phyloP scores from a whole-genome alignment of 2,113 vertebrate species.

The Solea senegalensis region DNA sequence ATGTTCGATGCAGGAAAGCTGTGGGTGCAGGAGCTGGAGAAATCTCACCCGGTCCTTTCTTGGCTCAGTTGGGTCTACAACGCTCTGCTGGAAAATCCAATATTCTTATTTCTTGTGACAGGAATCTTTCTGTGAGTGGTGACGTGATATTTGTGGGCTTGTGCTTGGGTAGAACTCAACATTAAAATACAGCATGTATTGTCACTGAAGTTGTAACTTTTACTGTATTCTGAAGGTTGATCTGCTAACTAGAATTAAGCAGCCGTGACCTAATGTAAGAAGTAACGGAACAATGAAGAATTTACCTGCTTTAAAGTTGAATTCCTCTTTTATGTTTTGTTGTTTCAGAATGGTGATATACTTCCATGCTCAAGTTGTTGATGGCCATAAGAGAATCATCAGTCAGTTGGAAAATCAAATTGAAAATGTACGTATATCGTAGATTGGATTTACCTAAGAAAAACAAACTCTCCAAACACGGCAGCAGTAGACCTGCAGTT shows the following conservation, averaged over 20 bases:
- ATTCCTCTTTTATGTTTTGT: neutral
- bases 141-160: too few relatives aligned
- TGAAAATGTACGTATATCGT: constrained; percentile 76
- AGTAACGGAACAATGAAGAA: neutral
- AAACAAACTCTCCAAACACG: too few relatives aligned
- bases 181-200: neutral
- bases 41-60: constrained; percentile 53
- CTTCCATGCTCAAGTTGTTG: constrained; percentile 85
- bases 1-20: constrained; percentile 81
- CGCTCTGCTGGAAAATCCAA: constrained; percentile 82
- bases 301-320: neutral
- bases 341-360: constrained; percentile 84
- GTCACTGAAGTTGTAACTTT: too few relatives aligned
- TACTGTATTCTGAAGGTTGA: too few relatives aligned
- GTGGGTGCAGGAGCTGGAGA: constrained; percentile 75
- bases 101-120: constrained; percentile 76
- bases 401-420: constrained; percentile 84
- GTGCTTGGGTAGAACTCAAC: neutral
- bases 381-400: constrained; percentile 84
- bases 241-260: too few relatives aligned
- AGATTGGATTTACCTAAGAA: too few relatives aligned
- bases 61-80: constrained; percentile 81
- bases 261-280: neutral
- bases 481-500: too few relatives aligned
- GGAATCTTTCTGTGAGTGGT: constrained; percentile 85